A percentile compares a stretch with the other conserved stretches of the same genome.
Evolutionary conservation across 2,888 invertebrate genomes (phyloP).

Genomic region (Pseudococcus jackbeardsleyi): DNA sequence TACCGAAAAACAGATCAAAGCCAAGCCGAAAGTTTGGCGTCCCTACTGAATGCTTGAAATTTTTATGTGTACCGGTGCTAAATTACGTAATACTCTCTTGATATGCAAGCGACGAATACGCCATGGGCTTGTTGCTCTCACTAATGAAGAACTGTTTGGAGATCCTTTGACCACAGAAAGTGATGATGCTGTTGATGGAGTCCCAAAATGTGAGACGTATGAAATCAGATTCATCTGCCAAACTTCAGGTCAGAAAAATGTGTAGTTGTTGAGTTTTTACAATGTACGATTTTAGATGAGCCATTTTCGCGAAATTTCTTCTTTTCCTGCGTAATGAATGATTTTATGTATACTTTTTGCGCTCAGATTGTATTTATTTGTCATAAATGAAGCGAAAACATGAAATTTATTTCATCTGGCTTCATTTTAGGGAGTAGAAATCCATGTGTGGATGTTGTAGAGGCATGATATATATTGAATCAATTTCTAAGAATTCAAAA

Average conservation of each 20-base stretch:
- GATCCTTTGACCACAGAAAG: background rate
- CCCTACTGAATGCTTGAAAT: conserved; percentile 56
- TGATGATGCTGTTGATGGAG: background rate
- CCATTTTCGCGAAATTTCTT: background rate
- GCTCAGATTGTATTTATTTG: background rate
- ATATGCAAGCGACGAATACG: background rate
- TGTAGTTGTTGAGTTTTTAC: background rate
- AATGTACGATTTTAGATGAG: background rate
- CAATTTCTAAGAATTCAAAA: background rate
- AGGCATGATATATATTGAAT: background rate
- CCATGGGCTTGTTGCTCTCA: background rate
- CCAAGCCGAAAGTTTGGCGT: conserved; percentile 63
- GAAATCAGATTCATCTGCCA: background rate
- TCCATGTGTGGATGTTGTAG: background rate
- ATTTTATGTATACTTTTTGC: background rate
- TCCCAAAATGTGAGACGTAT: background rate
- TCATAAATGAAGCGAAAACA: background rate
- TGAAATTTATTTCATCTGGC: background rate
- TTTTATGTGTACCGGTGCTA: background rate
- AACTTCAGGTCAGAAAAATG: conserved; percentile 5
- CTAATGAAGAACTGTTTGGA: background rate
- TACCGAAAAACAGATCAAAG: conserved; percentile 53
- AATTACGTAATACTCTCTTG: background rate
- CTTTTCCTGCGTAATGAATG: background rate
- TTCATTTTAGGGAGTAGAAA: background rate